Percentiles rank a stretch among this genome's conserved stretches.
These are phyloP conservation scores for Calameuta pallipes DNA, from an alignment of 2,888 invertebrate species.

Conservation along the genomic window DNA sequence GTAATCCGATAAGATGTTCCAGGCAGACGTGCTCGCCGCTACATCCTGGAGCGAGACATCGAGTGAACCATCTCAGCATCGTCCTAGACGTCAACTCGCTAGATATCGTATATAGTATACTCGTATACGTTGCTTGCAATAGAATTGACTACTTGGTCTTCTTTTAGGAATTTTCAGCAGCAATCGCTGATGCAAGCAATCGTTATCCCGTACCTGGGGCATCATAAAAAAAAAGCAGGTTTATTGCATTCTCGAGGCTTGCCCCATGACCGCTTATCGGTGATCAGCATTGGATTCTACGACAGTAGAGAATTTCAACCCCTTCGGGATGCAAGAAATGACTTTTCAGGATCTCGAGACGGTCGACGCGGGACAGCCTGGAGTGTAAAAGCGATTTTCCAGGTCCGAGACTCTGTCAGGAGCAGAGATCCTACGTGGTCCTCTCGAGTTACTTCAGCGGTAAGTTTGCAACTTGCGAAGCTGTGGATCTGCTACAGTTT, in stretches of 20 bases:
- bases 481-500: not conserved
- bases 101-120: not conserved
- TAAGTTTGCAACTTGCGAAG: not conserved
- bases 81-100: constrained; percentile 1
- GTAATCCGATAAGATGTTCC: constrained; percentile 54
- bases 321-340: not conserved
- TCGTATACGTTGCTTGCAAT: not conserved
- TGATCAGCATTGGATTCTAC: not conserved
- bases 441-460: not conserved
- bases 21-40: constrained; percentile 37
- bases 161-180: not conserved
- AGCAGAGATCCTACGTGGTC: not conserved
- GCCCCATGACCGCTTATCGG: not conserved
- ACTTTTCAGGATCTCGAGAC: not conserved
- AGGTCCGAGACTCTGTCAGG: not conserved
- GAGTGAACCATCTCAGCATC: constrained; percentile 8
- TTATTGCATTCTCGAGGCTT: not conserved
- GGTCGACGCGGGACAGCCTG: constrained; percentile 6
- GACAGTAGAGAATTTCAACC: not conserved
- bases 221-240: not conserved
- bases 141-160: not conserved
- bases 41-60: not conserved
- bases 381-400: not conserved
- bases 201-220: not conserved
- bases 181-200: not conserved